Evolutionary conservation across 1,140 invertebrate genomes (phyloP), one percentile per base, ranked within the genome.

Genomic region (Tetragonula clypearis): DNA sequence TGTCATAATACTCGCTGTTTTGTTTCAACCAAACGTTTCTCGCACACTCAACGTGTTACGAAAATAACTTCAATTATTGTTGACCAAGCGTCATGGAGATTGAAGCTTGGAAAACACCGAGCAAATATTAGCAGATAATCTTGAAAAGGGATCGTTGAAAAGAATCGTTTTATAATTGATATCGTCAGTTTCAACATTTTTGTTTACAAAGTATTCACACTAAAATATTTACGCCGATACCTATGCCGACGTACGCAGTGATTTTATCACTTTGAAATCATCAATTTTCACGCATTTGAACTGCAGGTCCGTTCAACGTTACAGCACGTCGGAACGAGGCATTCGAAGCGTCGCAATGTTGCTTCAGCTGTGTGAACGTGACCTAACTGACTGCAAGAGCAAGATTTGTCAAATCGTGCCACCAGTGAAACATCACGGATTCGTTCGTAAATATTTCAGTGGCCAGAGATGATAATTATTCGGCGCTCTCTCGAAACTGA

Each of bases 401-500:
- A 21, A 30, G 19, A 17, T 73, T 62, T 49, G 66, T 17, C 53
- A 9, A 56, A 30, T n/a, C 11, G 11, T 9, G 49, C 30, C 56
- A 1, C 9, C 55, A 0, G 60, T n/a, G 14, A 9, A 41, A 26
- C 65, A 58, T 4, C 19, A 9, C 23, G 23, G 26, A 76, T 55
- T 15, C 12, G 41, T 30, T 19, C 8, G 58, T 17, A 14, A n/a
- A 82, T 8, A 62, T 77, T 60, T 66, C 26, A 15, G 53, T 9
- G 41, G 14, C 26, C 49, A n/a, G 56, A 19, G 17, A 8, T 86
- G 65, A 49, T 83, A 30, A 9, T 35, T 11, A 30, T 35, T 21
- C n/a, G 79, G 78, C 41, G 41, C 86, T 88, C 82, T 41, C 79
- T 21, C 83, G 58, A 86, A 71, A 71, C 72, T 71, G 75, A 79